Evolutionary conservation across 2,797 vertebrate species (phyloP).

Genomic region (Poeciliopsis paucimaculata): DNA sequence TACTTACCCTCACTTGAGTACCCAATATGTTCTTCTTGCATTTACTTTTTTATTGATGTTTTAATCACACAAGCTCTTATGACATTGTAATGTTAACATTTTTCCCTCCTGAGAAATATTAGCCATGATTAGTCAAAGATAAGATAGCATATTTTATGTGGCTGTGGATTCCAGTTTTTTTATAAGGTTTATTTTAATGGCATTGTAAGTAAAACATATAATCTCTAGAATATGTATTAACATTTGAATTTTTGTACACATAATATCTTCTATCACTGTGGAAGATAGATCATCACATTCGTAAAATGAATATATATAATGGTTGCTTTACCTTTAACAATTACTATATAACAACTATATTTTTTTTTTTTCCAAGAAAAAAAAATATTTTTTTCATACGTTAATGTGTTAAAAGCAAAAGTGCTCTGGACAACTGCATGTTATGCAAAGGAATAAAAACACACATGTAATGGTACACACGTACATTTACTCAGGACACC

Average conservation of each 20-base stretch:
- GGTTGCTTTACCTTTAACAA: not conserved
- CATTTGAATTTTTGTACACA: constrained; percentile 21
- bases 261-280: not conserved
- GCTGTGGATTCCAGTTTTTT: not conserved
- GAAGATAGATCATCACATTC: not conserved
- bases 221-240: constrained; percentile 1
- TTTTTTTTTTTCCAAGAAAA: not conserved
- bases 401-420: not conserved
- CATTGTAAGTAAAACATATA: not conserved
- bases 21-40: not conserved
- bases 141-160: constrained; percentile 17
- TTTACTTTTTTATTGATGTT: constrained; percentile 16
- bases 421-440: not conserved
- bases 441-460: not conserved
- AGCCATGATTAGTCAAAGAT: constrained; percentile 17
- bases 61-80: constrained; percentile 25
- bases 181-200: not conserved
- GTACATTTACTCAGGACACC: constrained; percentile 6
- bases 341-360: not conserved
- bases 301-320: not conserved
- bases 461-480: not conserved
- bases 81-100: constrained; percentile 41
- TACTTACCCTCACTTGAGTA: constrained; percentile 2
- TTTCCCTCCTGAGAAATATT: not conserved
- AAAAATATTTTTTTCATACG: not conserved